A percentile compares a stretch with the other conserved stretches of the same genome.
Conservation (phyloP, 2,797 vertebrate species). For the Anguilla marmorata region DNA sequence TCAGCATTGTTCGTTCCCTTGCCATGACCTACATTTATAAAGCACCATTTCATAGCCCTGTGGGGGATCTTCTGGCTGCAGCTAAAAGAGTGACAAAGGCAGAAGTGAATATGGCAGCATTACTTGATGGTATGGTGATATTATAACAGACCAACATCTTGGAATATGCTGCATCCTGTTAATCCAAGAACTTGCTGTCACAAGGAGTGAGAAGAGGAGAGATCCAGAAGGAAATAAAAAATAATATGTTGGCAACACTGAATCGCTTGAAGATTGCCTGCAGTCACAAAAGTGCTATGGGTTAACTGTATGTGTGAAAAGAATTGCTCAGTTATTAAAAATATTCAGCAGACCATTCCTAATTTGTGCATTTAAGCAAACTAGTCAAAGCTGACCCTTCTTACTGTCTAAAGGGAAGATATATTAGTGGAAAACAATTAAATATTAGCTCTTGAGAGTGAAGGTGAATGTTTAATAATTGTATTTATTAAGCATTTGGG, state of each 20-base stretch:
- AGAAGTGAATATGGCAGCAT: background rate
- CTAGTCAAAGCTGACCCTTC: background rate
- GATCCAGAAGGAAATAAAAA: background rate
- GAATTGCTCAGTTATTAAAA: too few relatives aligned
- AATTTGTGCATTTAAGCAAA: background rate
- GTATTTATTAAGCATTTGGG: background rate
- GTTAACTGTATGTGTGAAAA: too few relatives aligned
- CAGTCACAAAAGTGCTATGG: too few relatives aligned
- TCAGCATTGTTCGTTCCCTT: background rate
- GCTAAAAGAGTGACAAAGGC: background rate
- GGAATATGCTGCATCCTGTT: background rate
- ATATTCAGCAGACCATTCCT: background rate
- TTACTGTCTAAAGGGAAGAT: background rate
- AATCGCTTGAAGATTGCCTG: background rate
- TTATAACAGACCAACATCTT: background rate
- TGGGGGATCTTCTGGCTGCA: background rate
- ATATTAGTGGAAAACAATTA: background rate
- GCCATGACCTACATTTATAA: background rate
- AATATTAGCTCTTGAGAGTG: background rate
- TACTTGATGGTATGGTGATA: background rate
- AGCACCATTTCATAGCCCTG: background rate
- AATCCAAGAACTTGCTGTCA: background rate
- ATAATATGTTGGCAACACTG: background rate
- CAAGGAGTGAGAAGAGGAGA: background rate
- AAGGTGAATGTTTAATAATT: background rate